A percentile compares a stretch with the other conserved stretches of the same genome.
phyloP scores from a whole-genome alignment of 2,888 invertebrate genomes.

The Meteorus cinctellus region DNA sequence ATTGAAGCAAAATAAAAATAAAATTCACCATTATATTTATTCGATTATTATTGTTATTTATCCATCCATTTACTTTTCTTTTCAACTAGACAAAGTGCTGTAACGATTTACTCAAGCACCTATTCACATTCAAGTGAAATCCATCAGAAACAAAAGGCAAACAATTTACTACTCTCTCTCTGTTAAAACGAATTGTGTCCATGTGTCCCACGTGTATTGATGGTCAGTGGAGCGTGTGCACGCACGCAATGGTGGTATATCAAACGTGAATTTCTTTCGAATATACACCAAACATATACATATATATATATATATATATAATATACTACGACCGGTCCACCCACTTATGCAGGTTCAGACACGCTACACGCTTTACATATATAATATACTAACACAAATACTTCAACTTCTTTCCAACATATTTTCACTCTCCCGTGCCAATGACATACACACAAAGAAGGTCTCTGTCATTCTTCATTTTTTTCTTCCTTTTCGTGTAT shows the following conservation, averaged over 20 bases:
- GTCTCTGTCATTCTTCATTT: slow-evolving; percentile 8
- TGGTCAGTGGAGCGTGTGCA: slow-evolving; percentile 34
- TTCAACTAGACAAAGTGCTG: not conserved
- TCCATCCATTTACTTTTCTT: not conserved
- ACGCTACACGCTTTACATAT: slow-evolving; percentile 25
- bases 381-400: slow-evolving; percentile 1
- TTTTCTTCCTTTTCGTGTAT: not conserved
- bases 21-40: not conserved
- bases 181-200: slow-evolving; percentile 18
- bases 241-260: slow-evolving; percentile 34
- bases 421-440: not conserved
- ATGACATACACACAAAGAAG: slow-evolving; percentile 10
- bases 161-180: not conserved
- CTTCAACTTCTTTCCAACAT: not conserved
- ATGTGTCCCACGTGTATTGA: slow-evolving; percentile 20
- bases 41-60: not conserved
- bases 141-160: slow-evolving; percentile 15
- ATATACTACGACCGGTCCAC: slow-evolving; percentile 52
- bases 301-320: slow-evolving; percentile 36
- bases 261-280: slow-evolving; percentile 48
- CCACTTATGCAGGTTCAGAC: slow-evolving; percentile 48
- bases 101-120: not conserved
- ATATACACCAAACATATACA: slow-evolving; percentile 27
- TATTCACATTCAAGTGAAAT: slow-evolving; percentile 1
- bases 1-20: not conserved